These are phyloP conservation scores for Crepidodera aurea DNA, from an alignment of 2,888 invertebrate species.

Conservation along the genomic window DNA sequence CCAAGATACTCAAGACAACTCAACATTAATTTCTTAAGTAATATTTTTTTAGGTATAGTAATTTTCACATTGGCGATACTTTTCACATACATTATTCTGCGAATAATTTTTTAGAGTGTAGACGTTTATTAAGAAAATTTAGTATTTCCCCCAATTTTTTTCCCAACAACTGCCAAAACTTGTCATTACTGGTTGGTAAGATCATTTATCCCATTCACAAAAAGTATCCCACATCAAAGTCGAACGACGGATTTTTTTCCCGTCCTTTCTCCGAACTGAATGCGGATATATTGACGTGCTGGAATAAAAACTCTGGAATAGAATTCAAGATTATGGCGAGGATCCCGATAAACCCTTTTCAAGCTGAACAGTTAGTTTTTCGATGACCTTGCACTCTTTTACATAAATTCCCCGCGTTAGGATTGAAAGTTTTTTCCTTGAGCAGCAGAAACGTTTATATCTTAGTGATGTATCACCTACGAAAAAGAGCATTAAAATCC, in stretches of 20 bases:
- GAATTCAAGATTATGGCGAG: conserved; percentile 29
- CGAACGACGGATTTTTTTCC: conserved; percentile 22
- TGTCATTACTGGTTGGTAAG: conserved; percentile 23
- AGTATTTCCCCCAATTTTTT: background rate
- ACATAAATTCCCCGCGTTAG: conserved; percentile 37
- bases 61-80: no score
- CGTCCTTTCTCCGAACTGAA: conserved; percentile 18
- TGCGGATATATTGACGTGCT: conserved; percentile 21
- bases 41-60: no score
- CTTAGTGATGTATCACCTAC: conserved; percentile 30
- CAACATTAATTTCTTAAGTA: no score
- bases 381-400: conserved; percentile 37
- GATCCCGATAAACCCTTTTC: conserved; percentile 31
- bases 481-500: conserved; percentile 14
- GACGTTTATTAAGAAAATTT: no score
- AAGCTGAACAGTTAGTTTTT: conserved; percentile 30
- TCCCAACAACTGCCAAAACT: conserved; percentile 16
- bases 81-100: no score
- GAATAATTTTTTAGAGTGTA: no score
- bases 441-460: conserved; percentile 35
- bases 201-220: conserved; percentile 22
- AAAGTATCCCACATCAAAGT: conserved; percentile 27
- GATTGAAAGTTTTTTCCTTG: conserved; percentile 38
- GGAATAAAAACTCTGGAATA: conserved; percentile 34
- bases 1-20: no score